Percentiles rank a stretch among this genome's conserved stretches.
Conservation (phyloP, 2,113 vertebrate species). For the Ancistrus triradiatus region DNA sequence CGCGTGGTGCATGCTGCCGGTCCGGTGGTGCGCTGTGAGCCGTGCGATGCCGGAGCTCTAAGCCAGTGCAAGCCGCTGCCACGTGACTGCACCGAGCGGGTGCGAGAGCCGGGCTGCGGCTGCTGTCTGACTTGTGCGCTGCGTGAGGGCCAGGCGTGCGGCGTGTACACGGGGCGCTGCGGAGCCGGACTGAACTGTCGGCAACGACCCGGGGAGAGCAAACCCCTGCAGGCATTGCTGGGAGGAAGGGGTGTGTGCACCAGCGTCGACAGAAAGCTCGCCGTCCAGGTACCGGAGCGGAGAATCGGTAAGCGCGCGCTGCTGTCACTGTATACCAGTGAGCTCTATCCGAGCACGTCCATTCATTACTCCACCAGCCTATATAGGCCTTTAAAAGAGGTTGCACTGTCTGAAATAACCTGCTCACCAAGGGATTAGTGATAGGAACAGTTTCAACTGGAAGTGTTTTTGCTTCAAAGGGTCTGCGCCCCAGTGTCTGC, state of each 20-base stretch:
- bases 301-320: slow-evolving; percentile 68
- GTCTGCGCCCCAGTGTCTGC: no score
- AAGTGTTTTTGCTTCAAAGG: no score
- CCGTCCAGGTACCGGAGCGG: slow-evolving; percentile 47
- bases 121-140: slow-evolving; percentile 91
- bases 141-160: slow-evolving; percentile 74
- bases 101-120: slow-evolving; percentile 88
- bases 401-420: no score
- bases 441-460: no score
- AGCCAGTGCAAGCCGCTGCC: slow-evolving; percentile 81
- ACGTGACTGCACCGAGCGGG: slow-evolving; percentile 75
- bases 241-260: slow-evolving; percentile 83
- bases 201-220: slow-evolving; percentile 72
- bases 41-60: slow-evolving; percentile 79
- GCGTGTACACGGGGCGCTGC: slow-evolving; percentile 91
- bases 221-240: slow-evolving; percentile 84
- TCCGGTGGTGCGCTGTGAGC: slow-evolving; percentile 87
- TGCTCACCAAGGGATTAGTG: no score
- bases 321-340: not conserved
- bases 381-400: no score
- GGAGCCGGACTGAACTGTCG: slow-evolving; percentile 80
- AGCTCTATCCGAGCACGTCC: not conserved
- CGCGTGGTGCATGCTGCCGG: slow-evolving; percentile 61
- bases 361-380: not conserved
- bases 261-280: slow-evolving; percentile 59